Percentiles rank a stretch among this genome's conserved stretches.
Conservation (phyloP, 2,888 invertebrate genomes). For the Falcaria lacertinaria region DNA sequence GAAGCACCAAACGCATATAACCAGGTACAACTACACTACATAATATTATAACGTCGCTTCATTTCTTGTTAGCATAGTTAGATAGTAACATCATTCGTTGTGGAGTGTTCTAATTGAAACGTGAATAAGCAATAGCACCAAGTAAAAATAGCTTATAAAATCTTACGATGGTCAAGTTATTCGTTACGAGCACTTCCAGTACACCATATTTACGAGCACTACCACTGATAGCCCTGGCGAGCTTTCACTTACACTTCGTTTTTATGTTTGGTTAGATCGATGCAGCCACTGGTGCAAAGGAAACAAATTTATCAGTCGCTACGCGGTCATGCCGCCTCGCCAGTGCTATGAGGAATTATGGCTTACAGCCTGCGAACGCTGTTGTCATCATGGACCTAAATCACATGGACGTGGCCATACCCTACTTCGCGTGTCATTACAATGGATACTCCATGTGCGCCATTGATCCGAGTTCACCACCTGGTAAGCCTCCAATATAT, state of each 20-base stretch:
- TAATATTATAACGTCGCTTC: too few relatives aligned
- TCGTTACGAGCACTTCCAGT: too few relatives aligned
- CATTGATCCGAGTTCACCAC: conserved; percentile 27
- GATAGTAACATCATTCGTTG: too few relatives aligned
- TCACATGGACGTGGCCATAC: conserved; percentile 38
- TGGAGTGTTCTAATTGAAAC: too few relatives aligned
- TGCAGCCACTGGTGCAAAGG: conserved; percentile 26
- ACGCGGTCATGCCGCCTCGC: conserved; percentile 32
- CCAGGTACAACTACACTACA: too few relatives aligned
- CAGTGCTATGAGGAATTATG: conserved; percentile 36
- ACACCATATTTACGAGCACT: too few relatives aligned
- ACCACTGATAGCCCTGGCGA: too few relatives aligned
- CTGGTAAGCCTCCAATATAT: conserved; percentile 22
- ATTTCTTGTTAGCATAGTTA: too few relatives aligned
- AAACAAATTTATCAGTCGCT: conserved; percentile 41
- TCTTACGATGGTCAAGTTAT: too few relatives aligned
- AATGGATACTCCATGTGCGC: conserved; percentile 37
- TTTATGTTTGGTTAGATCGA: conserved; percentile 31
- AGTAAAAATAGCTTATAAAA: too few relatives aligned
- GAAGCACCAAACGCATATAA: conserved; percentile 27
- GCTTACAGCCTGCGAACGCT: conserved; percentile 35
- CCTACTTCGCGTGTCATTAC: conserved; percentile 40
- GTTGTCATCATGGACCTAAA: conserved; percentile 38
- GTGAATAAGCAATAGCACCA: too few relatives aligned
- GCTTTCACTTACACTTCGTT: neutral